Base-by-base conservation (phyloP, 2,797 vertebrate genomes). In the Melopsittacus undulatus region DNA sequence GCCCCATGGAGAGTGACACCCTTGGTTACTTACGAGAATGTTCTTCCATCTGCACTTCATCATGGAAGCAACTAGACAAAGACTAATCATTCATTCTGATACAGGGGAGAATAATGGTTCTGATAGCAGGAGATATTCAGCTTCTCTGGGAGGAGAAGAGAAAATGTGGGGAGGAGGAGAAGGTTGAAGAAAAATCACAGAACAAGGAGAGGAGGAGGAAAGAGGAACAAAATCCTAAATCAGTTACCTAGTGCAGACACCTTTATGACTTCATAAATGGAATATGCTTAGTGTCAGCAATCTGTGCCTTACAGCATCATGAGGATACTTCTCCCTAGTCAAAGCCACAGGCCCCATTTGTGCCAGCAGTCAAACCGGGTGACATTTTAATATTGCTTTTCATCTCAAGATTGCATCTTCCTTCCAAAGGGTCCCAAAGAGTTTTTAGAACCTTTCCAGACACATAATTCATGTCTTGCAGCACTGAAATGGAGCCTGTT, bases 201-300 rank as follows among this genome's bases (percentile, higher is more conserved):
- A 63, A 73, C 36, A 67, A 32, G 15, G 27, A 34, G 26, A 90
- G 49, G 42, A 80, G 74, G 48, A 87, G 38, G 61, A 92, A 70
- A 45, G 36, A 77, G 56, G 69, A 89, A 93, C 81, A 94, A 96
- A 93, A 89, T 82, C 70, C 59, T 96, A 84, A 91, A 96, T 95
- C 94, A 93, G 42, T 95, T 93, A 90, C 40, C 46, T 43, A 38
- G 20, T 69, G 70, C 74, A 84, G 92, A 93, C 89, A 95, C 45
- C 36, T 97, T 97, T 96, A 97, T 93, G 77, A 83, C 68, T 95
- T 95, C 90, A 83, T 91, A 95, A 88, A 92, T 89, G 75, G 83
- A 95, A 95, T 94, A 92, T 89, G 72, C 78, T 90, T 92, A 83
- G 63, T 77, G 81, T 94, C 79, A n/a, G 92, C 89, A 96, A 42